phyloP scores from a whole-genome alignment of 2,113 vertebrate genomes.

The Nipponia nippon region DNA sequence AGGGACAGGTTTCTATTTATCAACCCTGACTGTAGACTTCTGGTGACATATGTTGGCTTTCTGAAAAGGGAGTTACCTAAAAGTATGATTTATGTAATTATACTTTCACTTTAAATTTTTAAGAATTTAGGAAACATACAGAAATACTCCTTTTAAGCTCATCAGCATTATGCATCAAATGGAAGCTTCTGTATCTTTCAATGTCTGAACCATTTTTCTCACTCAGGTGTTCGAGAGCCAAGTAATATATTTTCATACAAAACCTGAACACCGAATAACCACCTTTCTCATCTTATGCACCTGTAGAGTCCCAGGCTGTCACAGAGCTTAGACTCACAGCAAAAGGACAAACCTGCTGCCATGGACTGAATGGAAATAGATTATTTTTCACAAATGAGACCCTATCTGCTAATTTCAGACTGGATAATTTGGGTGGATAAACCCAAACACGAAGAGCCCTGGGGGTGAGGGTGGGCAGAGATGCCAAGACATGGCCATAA shows the following conservation, averaged over 20 bases:
- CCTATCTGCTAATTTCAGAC: neutral
- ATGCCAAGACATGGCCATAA: neutral
- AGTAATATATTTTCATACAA: neutral
- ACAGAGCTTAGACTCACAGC: neutral
- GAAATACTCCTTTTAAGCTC: neutral
- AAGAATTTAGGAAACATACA: neutral
- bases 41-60: neutral
- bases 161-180: neutral
- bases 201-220: neutral
- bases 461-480: neutral
- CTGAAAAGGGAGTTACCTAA: neutral
- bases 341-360: neutral
- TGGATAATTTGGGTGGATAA: neutral
- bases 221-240: neutral
- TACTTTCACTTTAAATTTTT: neutral
- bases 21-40: neutral
- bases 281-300: neutral
- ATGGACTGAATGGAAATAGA: neutral
- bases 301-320: neutral
- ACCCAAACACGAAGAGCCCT: neutral
- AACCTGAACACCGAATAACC: neutral
- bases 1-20: neutral
- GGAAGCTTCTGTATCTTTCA: neutral
- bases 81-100: neutral
- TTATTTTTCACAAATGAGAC: neutral